These are phyloP conservation scores for Prietella phreatophila DNA, from an alignment of 2,113 vertebrate species.

Conservation along the genomic window DNA sequence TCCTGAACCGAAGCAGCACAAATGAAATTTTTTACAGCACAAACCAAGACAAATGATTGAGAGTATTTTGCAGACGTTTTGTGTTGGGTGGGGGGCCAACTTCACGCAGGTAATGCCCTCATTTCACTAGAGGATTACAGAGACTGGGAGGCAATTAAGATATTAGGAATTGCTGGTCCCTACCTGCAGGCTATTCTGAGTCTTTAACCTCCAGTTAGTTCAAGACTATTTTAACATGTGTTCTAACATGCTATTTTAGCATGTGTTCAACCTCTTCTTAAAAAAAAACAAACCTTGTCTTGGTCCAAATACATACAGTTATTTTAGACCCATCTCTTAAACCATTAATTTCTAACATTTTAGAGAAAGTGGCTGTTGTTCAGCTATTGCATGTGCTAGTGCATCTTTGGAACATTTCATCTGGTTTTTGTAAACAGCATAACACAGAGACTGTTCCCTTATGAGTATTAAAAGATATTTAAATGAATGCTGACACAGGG, in stretches of 20 bases:
- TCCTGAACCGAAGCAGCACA: too few relatives aligned
- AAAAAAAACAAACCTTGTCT: not conserved
- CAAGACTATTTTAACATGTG: not conserved
- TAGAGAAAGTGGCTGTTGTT: not conserved
- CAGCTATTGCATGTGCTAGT: not conserved
- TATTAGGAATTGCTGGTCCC: not conserved
- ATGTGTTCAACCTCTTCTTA: not conserved
- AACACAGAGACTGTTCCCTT: not conserved
- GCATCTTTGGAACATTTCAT: not conserved
- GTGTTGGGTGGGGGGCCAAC: too few relatives aligned
- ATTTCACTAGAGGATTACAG: not conserved
- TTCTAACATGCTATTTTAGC: not conserved
- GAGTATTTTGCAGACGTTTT: too few relatives aligned
- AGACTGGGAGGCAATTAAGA: not conserved
- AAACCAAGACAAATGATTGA: too few relatives aligned
- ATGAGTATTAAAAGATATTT: not conserved
- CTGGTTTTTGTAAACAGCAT: not conserved
- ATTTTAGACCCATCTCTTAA: not conserved
- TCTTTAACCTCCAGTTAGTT: not conserved
- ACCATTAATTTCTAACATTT: not conserved
- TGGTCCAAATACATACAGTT: not conserved
- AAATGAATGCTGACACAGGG: not conserved
- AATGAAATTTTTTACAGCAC: too few relatives aligned
- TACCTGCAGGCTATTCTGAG: not conserved
- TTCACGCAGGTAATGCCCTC: too few relatives aligned